These are phyloP conservation scores for Knipowitschia caucasica DNA, from an alignment of 2,797 vertebrate species.

Conservation along the genomic window DNA sequence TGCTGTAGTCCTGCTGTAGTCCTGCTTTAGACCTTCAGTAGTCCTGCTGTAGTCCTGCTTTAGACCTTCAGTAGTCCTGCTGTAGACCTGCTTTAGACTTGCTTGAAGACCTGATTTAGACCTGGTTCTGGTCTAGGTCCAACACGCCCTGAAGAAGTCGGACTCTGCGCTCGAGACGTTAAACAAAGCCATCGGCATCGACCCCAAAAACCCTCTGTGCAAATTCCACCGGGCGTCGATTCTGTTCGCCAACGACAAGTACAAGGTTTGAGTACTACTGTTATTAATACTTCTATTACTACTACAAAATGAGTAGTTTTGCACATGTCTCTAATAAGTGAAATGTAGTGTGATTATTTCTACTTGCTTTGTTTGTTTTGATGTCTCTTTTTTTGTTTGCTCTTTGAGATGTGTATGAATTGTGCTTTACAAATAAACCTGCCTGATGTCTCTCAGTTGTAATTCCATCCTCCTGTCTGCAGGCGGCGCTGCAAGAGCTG, in stretches of 20 bases:
- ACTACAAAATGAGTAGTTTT: too few relatives aligned
- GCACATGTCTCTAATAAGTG: too few relatives aligned
- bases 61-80: not conserved
- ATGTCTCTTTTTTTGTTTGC: too few relatives aligned
- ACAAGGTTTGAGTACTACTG: constrained; percentile 80
- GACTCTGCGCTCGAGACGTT: constrained; percentile 95
- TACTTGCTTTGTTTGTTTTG: too few relatives aligned
- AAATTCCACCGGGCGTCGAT: constrained; percentile 98
- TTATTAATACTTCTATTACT: not conserved
- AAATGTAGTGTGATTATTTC: too few relatives aligned
- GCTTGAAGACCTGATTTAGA: not conserved
- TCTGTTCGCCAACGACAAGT: constrained; percentile 97
- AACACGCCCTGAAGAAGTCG: constrained; percentile 95
- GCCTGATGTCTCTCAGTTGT: too few relatives aligned
- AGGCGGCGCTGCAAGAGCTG: constrained; percentile 97
- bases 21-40: not conserved
- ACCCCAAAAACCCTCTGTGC: constrained; percentile 98
- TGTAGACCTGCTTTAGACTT: too few relatives aligned
- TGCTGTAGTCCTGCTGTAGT: not conserved
- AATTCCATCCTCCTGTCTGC: not conserved
- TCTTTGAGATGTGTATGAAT: too few relatives aligned
- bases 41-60: not conserved
- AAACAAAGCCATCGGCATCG: constrained; percentile 93
- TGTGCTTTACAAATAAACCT: too few relatives aligned
- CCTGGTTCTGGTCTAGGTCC: constrained; percentile 77